phyloP scores from a whole-genome alignment of 2,113 vertebrate genomes.

The Egretta garzetta region DNA sequence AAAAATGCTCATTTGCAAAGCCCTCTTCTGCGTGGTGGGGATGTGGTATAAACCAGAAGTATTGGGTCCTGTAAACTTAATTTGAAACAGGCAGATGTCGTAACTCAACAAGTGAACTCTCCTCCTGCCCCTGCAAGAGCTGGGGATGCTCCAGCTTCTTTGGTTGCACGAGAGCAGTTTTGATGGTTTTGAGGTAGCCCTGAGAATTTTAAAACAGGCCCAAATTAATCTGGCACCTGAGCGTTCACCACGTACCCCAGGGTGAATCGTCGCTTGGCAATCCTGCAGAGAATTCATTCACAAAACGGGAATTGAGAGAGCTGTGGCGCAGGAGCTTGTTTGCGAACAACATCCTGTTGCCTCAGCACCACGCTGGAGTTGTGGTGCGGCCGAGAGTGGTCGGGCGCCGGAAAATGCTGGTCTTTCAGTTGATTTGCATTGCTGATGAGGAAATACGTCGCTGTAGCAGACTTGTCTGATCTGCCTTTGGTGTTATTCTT shows the following conservation, averaged over 20 bases:
- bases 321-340: not conserved
- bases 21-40: not conserved
- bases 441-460: slow-evolving; percentile 32
- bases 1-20: not conserved
- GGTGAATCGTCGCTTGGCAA: not conserved
- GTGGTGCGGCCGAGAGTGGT: not conserved
- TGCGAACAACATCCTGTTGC: not conserved
- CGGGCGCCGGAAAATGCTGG: not conserved
- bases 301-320: not conserved
- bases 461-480: slow-evolving; percentile 22
- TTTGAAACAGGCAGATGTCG: not conserved
- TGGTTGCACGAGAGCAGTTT: not conserved
- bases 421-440: slow-evolving; percentile 33
- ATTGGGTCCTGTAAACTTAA: not conserved
- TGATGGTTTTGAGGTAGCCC: not conserved
- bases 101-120: not conserved
- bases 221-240: not conserved
- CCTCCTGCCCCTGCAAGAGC: not conserved
- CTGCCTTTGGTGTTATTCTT: slow-evolving; percentile 41
- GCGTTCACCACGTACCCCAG: not conserved
- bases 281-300: not conserved
- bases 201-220: not conserved
- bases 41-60: not conserved
- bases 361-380: not conserved
- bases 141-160: not conserved